Conservation (phyloP, 2,797 vertebrate species). For the Coregonus sp. region DNA sequence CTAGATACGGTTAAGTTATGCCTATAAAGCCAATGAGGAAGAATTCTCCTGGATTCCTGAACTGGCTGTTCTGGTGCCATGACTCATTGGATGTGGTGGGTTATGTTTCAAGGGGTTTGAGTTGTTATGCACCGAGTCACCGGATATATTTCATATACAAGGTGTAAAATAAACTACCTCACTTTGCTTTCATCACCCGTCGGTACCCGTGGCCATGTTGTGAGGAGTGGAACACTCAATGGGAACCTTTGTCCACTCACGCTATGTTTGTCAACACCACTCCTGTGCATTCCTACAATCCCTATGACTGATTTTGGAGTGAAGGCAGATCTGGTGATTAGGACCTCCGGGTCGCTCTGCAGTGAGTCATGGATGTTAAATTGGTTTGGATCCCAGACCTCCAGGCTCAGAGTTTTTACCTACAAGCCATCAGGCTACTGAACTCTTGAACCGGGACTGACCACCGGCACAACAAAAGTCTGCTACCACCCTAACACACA, state of each 20-base stretch:
- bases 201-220: background rate
- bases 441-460: too few species aligned
- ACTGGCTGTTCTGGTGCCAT: slow-evolving; percentile 56
- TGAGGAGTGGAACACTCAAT: background rate
- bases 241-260: background rate
- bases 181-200: background rate
- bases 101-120: slow-evolving; percentile 46
- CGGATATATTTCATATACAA: background rate
- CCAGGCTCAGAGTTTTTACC: too few species aligned
- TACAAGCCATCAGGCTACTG: too few species aligned
- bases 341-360: background rate
- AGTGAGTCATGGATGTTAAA: background rate
- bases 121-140: slow-evolving; percentile 24
- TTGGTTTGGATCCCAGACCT: background rate
- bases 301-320: background rate
- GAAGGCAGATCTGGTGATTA: background rate
- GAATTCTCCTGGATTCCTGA: slow-evolving; percentile 71
- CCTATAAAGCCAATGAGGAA: background rate
- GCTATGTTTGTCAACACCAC: background rate
- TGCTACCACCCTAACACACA: too few species aligned
- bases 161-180: slow-evolving; percentile 3
- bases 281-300: background rate
- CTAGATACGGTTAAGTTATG: background rate
- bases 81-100: slow-evolving; percentile 73
- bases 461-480: too few species aligned